Conservation (phyloP, 2,797 vertebrate genomes). For the Rhodeus uyekii region DNA sequence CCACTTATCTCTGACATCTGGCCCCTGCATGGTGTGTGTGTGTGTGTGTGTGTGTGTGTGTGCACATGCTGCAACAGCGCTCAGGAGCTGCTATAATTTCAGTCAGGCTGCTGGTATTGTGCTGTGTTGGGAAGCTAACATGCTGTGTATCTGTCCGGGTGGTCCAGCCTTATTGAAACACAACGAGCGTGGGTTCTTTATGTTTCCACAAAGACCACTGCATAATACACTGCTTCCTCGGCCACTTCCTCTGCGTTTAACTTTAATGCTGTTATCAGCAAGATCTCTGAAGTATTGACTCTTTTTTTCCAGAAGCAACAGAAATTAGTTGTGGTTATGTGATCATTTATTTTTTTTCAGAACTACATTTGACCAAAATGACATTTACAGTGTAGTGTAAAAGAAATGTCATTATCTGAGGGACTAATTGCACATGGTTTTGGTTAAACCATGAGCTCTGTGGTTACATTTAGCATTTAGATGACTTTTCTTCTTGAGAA, state of each 20-base stretch:
- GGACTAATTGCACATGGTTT: neutral
- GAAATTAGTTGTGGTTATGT: neutral
- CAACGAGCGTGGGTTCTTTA: conserved; percentile 20
- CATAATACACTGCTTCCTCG: conserved; percentile 18
- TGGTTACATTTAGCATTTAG: conserved; percentile 6
- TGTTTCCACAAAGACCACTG: conserved; percentile 31
- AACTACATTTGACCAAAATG: conserved; percentile 2
- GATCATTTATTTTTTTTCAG: neutral
- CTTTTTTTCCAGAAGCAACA: conserved; percentile 1
- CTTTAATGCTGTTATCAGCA: conserved; percentile 32
- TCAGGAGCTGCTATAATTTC: conserved; percentile 27
- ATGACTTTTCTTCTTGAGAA: conserved; percentile 3
- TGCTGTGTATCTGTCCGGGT: conserved; percentile 34
- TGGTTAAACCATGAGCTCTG: conserved; percentile 15
- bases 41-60: neutral
- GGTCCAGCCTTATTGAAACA: conserved; percentile 33
- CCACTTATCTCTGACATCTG: conserved; percentile 38
- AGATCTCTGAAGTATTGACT: conserved; percentile 9
- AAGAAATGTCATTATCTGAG: neutral
- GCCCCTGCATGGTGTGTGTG: conserved; percentile 14
- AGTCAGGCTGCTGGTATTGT: conserved; percentile 26
- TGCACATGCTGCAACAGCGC: neutral
- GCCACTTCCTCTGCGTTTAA: conserved; percentile 25
- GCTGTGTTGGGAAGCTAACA: conserved; percentile 28
- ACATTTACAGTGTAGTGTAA: neutral